These are phyloP conservation scores for Saccostrea glomerata DNA, from an alignment of 1,140 invertebrate species.

Conservation along the genomic window DNA sequence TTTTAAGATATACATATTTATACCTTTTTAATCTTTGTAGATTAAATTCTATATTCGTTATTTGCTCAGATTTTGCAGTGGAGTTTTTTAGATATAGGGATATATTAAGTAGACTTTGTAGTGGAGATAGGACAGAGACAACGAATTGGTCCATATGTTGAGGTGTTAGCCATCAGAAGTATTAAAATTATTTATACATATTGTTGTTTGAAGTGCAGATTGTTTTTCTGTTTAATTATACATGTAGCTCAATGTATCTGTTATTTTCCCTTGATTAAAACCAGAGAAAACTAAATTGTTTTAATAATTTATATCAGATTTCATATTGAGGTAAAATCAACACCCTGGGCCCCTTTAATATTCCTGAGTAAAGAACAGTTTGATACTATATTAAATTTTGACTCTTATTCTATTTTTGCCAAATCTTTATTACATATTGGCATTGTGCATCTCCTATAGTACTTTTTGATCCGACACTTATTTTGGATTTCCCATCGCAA, in stretches of 20 bases:
- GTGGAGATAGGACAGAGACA: background rate
- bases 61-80: constrained; percentile 19
- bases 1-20: background rate
- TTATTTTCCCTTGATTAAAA: background rate
- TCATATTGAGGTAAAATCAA: no score
- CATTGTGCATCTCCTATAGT: no score
- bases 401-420: no score
- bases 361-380: no score
- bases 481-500: no score
- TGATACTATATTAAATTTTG: no score
- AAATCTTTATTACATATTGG: no score
- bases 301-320: no score
- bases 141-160: background rate
- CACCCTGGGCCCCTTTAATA: no score
- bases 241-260: background rate
- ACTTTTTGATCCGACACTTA: no score
- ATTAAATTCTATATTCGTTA: constrained; percentile 3
- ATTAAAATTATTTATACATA: background rate
- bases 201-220: background rate
- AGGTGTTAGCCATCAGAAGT: background rate
- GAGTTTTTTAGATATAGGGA: background rate
- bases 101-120: background rate
- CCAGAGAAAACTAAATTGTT: background rate
- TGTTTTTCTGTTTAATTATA: background rate
- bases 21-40: background rate